Base-by-base conservation (phyloP, 2,888 invertebrate genomes). In the Dicranocentrus wangi region DNA sequence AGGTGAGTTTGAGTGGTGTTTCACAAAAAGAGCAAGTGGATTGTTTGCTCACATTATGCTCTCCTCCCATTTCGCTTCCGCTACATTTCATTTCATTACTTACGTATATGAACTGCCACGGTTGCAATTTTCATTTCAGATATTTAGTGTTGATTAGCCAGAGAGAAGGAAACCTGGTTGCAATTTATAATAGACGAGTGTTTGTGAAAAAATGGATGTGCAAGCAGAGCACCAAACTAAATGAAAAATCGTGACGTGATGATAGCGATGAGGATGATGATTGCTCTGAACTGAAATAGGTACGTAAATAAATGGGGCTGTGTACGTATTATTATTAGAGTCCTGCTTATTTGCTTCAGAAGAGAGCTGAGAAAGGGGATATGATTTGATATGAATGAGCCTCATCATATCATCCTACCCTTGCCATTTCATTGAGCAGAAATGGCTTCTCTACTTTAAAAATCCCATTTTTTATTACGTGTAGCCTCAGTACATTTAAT, bases 1-100 rank as follows among this genome's bases (percentile, higher is more conserved):
- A n/a, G n/a, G 47, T 47, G 32, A 32, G 3, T 5, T 47, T 2
- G 47, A 47, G 2, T 47, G 47, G 47, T 47, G 47, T 47, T 61
- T 61, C 32, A 61, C 39, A 42, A 28, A 61, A 32, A 61, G 23
- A 65, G 3, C 3, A 8, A 2, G 42, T 63, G 32, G 17, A 43
- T 65, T 68, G 68, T 68, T 68, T 68, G 51, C 51, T 47, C 68
- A 68, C 27, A 68, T 68, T 68, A 55, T 51, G 42, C 25, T 51
- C 68, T 51, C 68, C 68, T 68, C 68, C 68, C 68, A 68, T 68
- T 51, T 68, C 68, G 25, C 51, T 68, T 68, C 68, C 68, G 68
- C 68, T 68, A 68, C 68, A 68, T 47, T 68, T 68, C 28, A 68
- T 68, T 68, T 66, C 66, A 66, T 66, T 66, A 66, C 21, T 1